A percentile compares a stretch with the other conserved stretches of the same genome.
phyloP scores from a whole-genome alignment of 1,140 invertebrate genomes.

The Drosophila orosa region DNA sequence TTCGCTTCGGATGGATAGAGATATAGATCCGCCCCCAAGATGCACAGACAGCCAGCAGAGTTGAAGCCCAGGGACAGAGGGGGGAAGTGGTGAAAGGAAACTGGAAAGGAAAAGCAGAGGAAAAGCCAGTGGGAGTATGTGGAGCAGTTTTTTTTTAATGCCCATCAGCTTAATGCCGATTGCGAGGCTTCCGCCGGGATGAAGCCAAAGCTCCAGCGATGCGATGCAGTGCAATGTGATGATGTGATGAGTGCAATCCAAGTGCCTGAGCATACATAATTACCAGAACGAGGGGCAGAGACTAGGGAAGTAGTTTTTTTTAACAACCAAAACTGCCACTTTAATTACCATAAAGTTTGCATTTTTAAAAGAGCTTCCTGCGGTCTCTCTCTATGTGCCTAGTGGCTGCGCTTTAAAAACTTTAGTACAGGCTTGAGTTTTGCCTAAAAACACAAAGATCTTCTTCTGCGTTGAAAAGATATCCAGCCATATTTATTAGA shows the following conservation, averaged over 20 bases:
- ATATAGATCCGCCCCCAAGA: slow-evolving; percentile 10
- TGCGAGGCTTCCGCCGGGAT: slow-evolving; percentile 20
- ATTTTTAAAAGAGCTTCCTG: slow-evolving; percentile 4
- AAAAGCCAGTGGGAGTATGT: slow-evolving; percentile 27
- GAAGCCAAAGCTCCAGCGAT: slow-evolving; percentile 12
- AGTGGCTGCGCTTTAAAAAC: neutral
- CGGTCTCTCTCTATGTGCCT: neutral
- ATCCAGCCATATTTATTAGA: neutral
- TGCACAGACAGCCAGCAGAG: slow-evolving; percentile 4
- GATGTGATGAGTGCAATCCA: slow-evolving; percentile 50
- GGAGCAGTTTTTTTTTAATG: slow-evolving; percentile 48
- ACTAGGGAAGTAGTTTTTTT: slow-evolving; percentile 5
- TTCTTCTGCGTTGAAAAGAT: neutral
- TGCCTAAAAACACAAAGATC: neutral
- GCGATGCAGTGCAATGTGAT: slow-evolving; percentile 10
- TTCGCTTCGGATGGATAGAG: neutral
- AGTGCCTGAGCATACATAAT: slow-evolving; percentile 50
- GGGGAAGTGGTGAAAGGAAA: neutral
- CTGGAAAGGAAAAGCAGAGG: neutral
- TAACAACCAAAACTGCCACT: neutral
- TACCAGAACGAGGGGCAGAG: slow-evolving; percentile 25
- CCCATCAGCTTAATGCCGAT: slow-evolving; percentile 54
- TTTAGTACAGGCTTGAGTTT: neutral
- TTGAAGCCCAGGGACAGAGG: neutral
- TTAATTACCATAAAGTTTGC: slow-evolving; percentile 56